Conservation (phyloP, 2,113 vertebrate species). For the Cyrtonyx montezumae region DNA sequence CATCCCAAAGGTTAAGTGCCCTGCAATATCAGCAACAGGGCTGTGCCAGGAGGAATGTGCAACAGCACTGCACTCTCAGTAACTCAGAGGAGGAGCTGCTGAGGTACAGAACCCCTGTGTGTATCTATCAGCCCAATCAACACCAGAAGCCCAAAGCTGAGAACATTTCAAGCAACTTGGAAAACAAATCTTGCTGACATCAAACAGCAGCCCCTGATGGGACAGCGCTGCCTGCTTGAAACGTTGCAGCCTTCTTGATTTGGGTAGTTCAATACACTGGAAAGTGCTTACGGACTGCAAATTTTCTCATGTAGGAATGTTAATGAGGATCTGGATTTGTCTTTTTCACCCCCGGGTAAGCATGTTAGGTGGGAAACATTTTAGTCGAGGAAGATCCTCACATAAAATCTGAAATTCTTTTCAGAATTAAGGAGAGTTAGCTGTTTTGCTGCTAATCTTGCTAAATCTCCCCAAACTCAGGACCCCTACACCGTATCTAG, state of each 20-base stretch:
- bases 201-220: conserved; percentile 1
- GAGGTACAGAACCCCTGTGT: background rate
- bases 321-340: conserved; percentile 45
- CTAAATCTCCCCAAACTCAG: background rate
- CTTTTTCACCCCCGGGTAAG: background rate
- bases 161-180: conserved; percentile 9
- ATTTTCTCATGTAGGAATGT: conserved; percentile 23
- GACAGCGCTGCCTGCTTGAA: conserved; percentile 12
- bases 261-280: conserved; percentile 33
- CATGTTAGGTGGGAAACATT: conserved; percentile 18
- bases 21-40: background rate
- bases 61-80: background rate
- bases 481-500: background rate
- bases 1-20: background rate
- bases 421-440: background rate
- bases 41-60: background rate
- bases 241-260: conserved; percentile 42
- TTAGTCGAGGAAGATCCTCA: background rate
- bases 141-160: background rate
- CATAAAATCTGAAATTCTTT: background rate
- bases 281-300: conserved; percentile 40
- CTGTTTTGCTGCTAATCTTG: background rate
- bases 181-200: conserved; percentile 18
- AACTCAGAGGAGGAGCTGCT: background rate
- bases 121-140: background rate